Evolutionary conservation across 2,888 invertebrate species (phyloP).

Genomic region (Hydrotaea cyrtoneurina): DNA sequence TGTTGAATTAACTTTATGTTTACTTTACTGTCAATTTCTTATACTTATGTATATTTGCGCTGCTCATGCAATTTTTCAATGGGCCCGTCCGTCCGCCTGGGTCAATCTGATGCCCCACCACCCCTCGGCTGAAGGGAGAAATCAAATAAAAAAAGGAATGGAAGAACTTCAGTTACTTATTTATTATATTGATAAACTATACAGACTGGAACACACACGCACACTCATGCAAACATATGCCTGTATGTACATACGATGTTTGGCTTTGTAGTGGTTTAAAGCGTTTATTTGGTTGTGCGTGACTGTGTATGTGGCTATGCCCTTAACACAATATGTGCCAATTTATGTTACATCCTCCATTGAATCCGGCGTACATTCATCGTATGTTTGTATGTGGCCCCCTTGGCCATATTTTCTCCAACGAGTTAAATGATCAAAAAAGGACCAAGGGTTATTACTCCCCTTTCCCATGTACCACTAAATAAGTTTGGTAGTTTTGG

Average conservation of each 20-base stretch:
- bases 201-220: slow-evolving; percentile 1
- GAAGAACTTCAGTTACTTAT: slow-evolving; percentile 46
- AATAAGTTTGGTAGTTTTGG: neutral
- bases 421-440: slow-evolving; percentile 41
- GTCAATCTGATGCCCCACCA: neutral
- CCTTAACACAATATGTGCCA: slow-evolving; percentile 30
- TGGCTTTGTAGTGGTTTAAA: slow-evolving; percentile 31
- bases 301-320: slow-evolving; percentile 9
- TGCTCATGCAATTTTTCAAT: slow-evolving; percentile 58
- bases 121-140: slow-evolving; percentile 51
- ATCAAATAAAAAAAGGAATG: slow-evolving; percentile 23
- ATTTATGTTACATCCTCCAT: slow-evolving; percentile 32
- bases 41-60: slow-evolving; percentile 49
- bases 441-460: neutral
- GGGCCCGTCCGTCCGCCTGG: slow-evolving; percentile 16
- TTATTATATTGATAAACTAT: slow-evolving; percentile 57
- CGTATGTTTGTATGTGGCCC: neutral
- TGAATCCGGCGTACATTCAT: slow-evolving; percentile 11
- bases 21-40: slow-evolving; percentile 67
- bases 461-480: too few species aligned
- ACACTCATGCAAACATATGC: neutral
- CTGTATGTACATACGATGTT: neutral
- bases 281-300: slow-evolving; percentile 16
- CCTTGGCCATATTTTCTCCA: neutral
- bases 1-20: slow-evolving; percentile 70